A percentile compares a stretch with the other conserved stretches of the same genome.
Evolutionary conservation across 2,797 vertebrate species (phyloP).

Genomic region (Danio choprae): DNA sequence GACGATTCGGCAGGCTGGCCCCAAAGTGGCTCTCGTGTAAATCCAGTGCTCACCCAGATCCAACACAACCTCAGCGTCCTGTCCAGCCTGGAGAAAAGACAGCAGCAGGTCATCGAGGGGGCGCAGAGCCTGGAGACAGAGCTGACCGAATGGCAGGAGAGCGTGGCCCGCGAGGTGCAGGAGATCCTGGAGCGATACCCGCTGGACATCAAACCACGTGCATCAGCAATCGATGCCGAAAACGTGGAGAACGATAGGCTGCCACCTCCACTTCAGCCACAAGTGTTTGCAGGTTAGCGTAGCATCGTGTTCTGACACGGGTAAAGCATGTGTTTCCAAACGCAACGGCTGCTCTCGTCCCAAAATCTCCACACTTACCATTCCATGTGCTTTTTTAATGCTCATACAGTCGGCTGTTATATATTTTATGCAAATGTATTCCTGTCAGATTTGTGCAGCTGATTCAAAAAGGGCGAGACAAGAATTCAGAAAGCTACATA

Average conservation of each 20-base stretch:
- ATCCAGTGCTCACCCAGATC: conserved; percentile 81
- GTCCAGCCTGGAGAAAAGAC: conserved; percentile 83
- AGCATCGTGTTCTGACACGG: conserved; percentile 4
- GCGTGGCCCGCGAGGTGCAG: conserved; percentile 85
- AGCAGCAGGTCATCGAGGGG: conserved; percentile 85
- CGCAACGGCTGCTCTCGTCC: not conserved
- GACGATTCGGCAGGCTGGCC: conserved; percentile 79
- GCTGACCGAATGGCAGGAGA: conserved; percentile 88
- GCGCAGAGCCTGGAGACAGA: conserved; percentile 88
- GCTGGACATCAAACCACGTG: conserved; percentile 82
- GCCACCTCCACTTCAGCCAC: conserved; percentile 89
- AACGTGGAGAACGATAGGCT: conserved; percentile 90
- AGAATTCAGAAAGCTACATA: not conserved
- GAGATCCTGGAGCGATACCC: conserved; percentile 90
- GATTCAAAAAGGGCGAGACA: not conserved
- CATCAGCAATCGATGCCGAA: conserved; percentile 89
- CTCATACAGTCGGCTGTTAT: not conserved
- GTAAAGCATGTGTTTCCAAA: conserved; percentile 1
- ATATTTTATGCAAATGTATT: not conserved
- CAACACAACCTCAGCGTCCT: conserved; percentile 89
- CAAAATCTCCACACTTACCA: not conserved
- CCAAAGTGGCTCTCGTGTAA: conserved; percentile 64
- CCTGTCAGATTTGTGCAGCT: not conserved
- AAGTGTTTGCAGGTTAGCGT: conserved; percentile 88
- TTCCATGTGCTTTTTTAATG: not conserved